Percentiles rank a stretch among this genome's conserved stretches.
Conservation (phyloP, 2,113 vertebrate genomes). For the Isurus oxyrinchus region DNA sequence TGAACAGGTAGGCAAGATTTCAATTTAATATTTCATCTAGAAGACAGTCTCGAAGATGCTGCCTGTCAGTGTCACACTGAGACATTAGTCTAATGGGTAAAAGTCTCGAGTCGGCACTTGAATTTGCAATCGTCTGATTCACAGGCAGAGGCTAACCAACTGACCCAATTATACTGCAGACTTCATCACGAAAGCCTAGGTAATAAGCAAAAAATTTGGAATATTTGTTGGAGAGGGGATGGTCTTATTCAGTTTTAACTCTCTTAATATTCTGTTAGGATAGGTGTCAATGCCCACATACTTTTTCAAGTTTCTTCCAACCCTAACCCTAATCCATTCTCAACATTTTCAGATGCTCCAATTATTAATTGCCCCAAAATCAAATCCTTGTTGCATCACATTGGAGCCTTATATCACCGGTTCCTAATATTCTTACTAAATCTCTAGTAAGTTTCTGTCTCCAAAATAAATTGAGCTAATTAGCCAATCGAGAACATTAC, state of each 20-base stretch:
- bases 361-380: background rate
- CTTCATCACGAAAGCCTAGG: background rate
- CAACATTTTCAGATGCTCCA: background rate
- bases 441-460: background rate
- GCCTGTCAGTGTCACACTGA: background rate
- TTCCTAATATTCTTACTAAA: background rate
- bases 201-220: background rate
- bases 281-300: background rate
- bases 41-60: background rate
- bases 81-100: too few relatives aligned
- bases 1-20: background rate
- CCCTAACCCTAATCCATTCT: background rate
- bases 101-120: background rate
- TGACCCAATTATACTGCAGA: background rate
- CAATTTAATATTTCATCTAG: background rate
- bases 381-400: background rate
- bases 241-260: background rate
- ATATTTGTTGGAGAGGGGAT: background rate
- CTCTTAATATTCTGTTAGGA: background rate
- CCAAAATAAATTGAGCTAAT: background rate
- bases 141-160: background rate
- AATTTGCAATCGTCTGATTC: background rate
- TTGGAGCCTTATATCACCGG: background rate
- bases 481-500: background rate
- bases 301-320: background rate